Base-by-base conservation (phyloP, 2,888 invertebrate genomes). In the Ormyrus rosae region DNA sequence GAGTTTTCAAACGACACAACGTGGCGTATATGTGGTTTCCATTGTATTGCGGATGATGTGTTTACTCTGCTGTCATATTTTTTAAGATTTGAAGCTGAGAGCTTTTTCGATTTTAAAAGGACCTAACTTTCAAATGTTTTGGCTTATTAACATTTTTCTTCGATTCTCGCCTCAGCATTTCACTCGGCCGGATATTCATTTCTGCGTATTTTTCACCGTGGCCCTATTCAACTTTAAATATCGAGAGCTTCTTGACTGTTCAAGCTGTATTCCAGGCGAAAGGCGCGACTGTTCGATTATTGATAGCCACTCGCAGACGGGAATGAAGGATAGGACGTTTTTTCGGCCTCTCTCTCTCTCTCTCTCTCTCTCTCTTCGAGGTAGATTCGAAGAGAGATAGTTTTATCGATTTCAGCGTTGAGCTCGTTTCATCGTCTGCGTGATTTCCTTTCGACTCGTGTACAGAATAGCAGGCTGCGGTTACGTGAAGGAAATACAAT, bases 401-500 rank as follows among this genome's bases (percentile, higher is more conserved):
- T 56, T 78, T 64, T 67, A 72, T 78, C 78, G 78, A 78, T 72
- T 64, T 67, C 6, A 61, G 51, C 64, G 19, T 19, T 6, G 34
- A 51, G 53, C 58, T 48, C 69, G 55, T 78, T 70, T 60, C 61
- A 55, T 71, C 72, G 53, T 48, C 11, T 53, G 60, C 72, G 72
- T 72, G 67, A 72, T 60, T 67, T 78, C 58, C 61, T 67, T 67
- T 56, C 72, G 61, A 78, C 56, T 46, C 61, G 11, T 60, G 51
- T 63, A 46, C 45, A 34, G 51, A 61, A 71, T 71, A 34, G 11
- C n/a, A 71, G 50, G 7, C 60, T 50, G 46, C 53, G 11, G 53
- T 61, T 51, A 19, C 13, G 8, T 11, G 45, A 53, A 34, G 45
- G 45, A 60, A 60, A 60, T 50, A 48, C 34, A 60, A 71, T 60